phyloP scores from a whole-genome alignment of 2,113 vertebrate species.

The pig (Sus scrofa) region DNA sequence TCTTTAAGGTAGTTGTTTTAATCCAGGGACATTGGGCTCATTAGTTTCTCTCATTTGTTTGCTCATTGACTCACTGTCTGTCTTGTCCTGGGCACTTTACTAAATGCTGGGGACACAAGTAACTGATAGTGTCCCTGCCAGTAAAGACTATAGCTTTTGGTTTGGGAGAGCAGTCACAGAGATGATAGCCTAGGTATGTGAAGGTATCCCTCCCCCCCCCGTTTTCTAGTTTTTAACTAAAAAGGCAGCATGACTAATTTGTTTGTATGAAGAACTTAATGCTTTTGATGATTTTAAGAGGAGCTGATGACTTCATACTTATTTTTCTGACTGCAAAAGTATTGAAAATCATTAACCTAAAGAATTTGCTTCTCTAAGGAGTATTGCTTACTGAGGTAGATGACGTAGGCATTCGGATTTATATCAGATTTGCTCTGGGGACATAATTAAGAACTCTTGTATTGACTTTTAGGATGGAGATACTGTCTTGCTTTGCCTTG shows the following conservation, averaged over 20 bases:
- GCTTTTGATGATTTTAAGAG: slow-evolving; percentile 37
- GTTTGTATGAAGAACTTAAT: slow-evolving; percentile 59
- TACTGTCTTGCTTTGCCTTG: background rate
- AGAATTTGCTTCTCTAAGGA: slow-evolving; percentile 33
- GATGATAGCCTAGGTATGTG: background rate
- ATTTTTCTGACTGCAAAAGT: slow-evolving; percentile 45
- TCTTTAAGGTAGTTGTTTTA: slow-evolving; percentile 58
- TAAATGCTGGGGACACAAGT: slow-evolving; percentile 23
- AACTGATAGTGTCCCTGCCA: background rate
- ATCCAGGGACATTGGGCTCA: slow-evolving; percentile 15
- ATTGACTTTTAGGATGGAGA: slow-evolving; percentile 4
- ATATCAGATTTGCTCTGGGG: slow-evolving; percentile 47
- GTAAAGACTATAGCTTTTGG: slow-evolving; percentile 49
- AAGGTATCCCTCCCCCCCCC: background rate
- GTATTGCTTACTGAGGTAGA: slow-evolving; percentile 12
- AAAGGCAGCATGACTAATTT: slow-evolving; percentile 46
- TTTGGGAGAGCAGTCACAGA: slow-evolving; percentile 16
- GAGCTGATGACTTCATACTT: slow-evolving; percentile 35
- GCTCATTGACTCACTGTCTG: slow-evolving; percentile 3
- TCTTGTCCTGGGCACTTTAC: background rate
- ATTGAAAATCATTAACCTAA: slow-evolving; percentile 49
- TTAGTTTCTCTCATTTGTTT: slow-evolving; percentile 52
- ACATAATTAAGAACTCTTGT: slow-evolving; percentile 13
- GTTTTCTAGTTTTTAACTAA: slow-evolving; percentile 55
- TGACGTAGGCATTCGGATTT: slow-evolving; percentile 16